Percentiles rank a stretch among this genome's conserved stretches.
These are phyloP conservation scores for Erythrolamprus reginae DNA, from an alignment of 2,113 vertebrate species.

Conservation along the genomic window DNA sequence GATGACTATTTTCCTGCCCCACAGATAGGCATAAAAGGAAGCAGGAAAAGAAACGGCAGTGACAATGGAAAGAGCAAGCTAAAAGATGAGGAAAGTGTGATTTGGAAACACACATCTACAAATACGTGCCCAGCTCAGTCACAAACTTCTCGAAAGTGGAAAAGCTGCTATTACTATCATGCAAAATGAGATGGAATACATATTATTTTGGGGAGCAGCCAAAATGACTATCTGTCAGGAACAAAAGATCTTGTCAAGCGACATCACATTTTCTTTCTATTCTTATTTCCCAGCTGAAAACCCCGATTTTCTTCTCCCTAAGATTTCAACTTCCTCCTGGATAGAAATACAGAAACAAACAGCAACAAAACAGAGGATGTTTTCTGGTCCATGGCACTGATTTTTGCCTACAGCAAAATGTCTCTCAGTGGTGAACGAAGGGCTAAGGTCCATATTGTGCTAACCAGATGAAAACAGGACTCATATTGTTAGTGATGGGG, in stretches of 20 bases:
- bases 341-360: not conserved
- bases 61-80: slow-evolving; percentile 27
- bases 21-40: slow-evolving; percentile 23
- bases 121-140: slow-evolving; percentile 21
- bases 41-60: slow-evolving; percentile 7
- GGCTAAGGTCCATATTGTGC: not conserved
- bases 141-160: slow-evolving; percentile 9
- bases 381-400: not conserved
- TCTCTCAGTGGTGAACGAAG: slow-evolving; percentile 18
- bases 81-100: slow-evolving; percentile 21
- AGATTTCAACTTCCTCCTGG: slow-evolving; percentile 22
- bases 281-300: slow-evolving; percentile 23
- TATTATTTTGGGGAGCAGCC: slow-evolving; percentile 37
- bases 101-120: slow-evolving; percentile 31
- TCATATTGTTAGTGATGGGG: not conserved
- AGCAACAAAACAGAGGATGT: slow-evolving; percentile 2
- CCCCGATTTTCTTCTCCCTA: not conserved
- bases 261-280: slow-evolving; percentile 10
- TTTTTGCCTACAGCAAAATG: slow-evolving; percentile 37
- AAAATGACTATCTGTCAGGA: slow-evolving; percentile 35
- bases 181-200: not conserved
- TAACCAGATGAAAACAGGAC: not conserved
- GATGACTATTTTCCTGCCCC: slow-evolving; percentile 13
- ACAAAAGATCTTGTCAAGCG: slow-evolving; percentile 19
- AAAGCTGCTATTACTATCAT: not conserved